phyloP scores from a whole-genome alignment of 2,888 invertebrate species.

The Plagodis dolabraria region DNA sequence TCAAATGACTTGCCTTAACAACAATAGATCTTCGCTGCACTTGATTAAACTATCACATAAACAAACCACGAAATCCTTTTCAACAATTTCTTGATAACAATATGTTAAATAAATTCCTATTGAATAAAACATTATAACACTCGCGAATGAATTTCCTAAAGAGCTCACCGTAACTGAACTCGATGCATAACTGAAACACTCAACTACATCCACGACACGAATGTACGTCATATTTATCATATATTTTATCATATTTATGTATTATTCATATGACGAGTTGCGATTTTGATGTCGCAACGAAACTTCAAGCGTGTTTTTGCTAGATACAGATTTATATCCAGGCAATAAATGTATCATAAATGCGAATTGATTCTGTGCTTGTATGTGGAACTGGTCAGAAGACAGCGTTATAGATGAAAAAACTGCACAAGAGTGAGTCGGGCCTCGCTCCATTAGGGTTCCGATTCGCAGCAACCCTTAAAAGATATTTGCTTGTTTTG shows the following conservation, averaged over 20 bases:
- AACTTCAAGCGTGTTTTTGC: slow-evolving; percentile 58
- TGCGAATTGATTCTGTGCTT: slow-evolving; percentile 44
- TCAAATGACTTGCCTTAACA: no score
- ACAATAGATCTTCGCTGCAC: not conserved
- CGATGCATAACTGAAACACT: slow-evolving; percentile 48
- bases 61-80: slow-evolving; percentile 10
- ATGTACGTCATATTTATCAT: slow-evolving; percentile 50
- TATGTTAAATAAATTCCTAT: slow-evolving; percentile 22
- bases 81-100: slow-evolving; percentile 16
- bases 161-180: slow-evolving; percentile 40
- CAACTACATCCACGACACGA: slow-evolving; percentile 52
- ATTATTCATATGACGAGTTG: slow-evolving; percentile 75
- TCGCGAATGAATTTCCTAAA: slow-evolving; percentile 27
- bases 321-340: slow-evolving; percentile 56
- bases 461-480: no score
- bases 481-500: no score
- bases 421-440: slow-evolving; percentile 3
- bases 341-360: slow-evolving; percentile 63
- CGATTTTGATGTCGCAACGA: slow-evolving; percentile 72
- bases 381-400: slow-evolving; percentile 21
- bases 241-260: slow-evolving; percentile 62
- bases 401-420: slow-evolving; percentile 32
- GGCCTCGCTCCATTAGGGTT: no score
- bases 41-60: slow-evolving; percentile 4
- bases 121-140: slow-evolving; percentile 28